Percentiles rank a stretch among this genome's conserved stretches.
These are phyloP conservation scores for Ornithorhynchus anatinus DNA, from an alignment of 2,113 vertebrate species.

Conservation along the genomic window DNA sequence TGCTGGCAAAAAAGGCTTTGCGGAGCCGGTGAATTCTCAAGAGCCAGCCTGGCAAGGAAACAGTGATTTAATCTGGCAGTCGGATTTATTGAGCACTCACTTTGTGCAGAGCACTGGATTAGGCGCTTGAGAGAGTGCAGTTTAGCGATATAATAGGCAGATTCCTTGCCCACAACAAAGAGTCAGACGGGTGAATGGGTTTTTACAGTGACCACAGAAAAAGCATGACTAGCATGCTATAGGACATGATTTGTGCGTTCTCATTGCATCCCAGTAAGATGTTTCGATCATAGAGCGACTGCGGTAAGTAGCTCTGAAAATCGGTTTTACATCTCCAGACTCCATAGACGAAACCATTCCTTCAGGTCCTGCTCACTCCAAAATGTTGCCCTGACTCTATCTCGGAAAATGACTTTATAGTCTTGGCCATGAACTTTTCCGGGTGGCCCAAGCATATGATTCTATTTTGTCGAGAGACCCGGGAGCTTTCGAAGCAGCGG, in stretches of 20 bases:
- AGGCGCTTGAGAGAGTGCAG: too few relatives aligned
- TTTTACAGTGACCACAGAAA: conserved; percentile 18
- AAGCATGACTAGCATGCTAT: conserved; percentile 10
- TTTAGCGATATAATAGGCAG: too few relatives aligned
- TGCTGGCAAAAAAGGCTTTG: too few relatives aligned
- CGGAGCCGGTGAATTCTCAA: too few relatives aligned
- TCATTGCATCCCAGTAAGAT: conserved; percentile 7
- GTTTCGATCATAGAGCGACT: conserved; percentile 20
- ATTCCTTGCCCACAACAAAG: too few relatives aligned
- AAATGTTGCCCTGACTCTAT: not conserved
- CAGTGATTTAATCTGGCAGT: too few relatives aligned
- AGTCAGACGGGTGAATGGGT: not conserved
- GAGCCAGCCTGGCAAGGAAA: too few relatives aligned
- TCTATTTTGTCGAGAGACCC: not conserved
- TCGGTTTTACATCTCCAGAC: conserved; percentile 5
- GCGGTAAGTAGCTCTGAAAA: conserved; percentile 23
- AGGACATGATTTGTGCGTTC: conserved; percentile 7
- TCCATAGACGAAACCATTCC: conserved; percentile 18
- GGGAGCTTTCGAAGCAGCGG: too few relatives aligned
- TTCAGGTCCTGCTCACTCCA: conserved; percentile 7
- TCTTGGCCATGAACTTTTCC: conserved; percentile 6
- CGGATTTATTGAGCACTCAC: too few relatives aligned
- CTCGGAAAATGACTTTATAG: conserved; percentile 11
- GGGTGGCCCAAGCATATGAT: not conserved
- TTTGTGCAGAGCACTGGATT: too few relatives aligned